phyloP scores from a whole-genome alignment of 2,888 invertebrate genomes.

The Sinentomon sp. region DNA sequence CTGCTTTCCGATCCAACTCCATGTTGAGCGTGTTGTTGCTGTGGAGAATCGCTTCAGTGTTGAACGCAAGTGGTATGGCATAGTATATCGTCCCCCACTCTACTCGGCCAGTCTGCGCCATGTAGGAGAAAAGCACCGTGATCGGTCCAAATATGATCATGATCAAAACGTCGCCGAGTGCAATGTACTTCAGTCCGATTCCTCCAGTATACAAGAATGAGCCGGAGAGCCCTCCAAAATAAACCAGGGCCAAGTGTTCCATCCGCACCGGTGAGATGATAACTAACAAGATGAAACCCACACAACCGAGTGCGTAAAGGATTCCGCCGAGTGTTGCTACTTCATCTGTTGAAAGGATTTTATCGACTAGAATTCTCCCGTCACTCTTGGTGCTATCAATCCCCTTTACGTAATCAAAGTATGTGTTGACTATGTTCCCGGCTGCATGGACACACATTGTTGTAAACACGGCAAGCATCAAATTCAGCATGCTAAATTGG shows the following conservation, averaged over 20 bases:
- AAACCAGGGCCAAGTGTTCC: slow-evolving; percentile 79
- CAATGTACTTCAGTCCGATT: slow-evolving; percentile 81
- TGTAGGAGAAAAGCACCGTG: slow-evolving; percentile 70
- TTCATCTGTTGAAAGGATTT: slow-evolving; percentile 51
- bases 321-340: slow-evolving; percentile 68
- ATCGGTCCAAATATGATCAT: slow-evolving; percentile 81
- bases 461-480: slow-evolving; percentile 55
- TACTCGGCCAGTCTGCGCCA: slow-evolving; percentile 72
- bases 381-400: slow-evolving; percentile 68
- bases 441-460: slow-evolving; percentile 81
- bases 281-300: slow-evolving; percentile 46
- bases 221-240: slow-evolving; percentile 79
- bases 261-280: slow-evolving; percentile 64
- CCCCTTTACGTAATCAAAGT: slow-evolving; percentile 78
- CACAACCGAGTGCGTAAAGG: slow-evolving; percentile 59
- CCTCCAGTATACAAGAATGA: slow-evolving; percentile 93
- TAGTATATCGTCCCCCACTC: slow-evolving; percentile 75
- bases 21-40: slow-evolving; percentile 82
- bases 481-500: slow-evolving; percentile 47
- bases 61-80: slow-evolving; percentile 72
- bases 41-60: slow-evolving; percentile 82
- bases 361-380: slow-evolving; percentile 80
- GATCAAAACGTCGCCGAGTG: slow-evolving; percentile 70
- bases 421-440: slow-evolving; percentile 87
- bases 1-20: slow-evolving; percentile 59